These are phyloP conservation scores for Clivina fossor DNA, from an alignment of 2,888 invertebrate species.

Conservation along the genomic window DNA sequence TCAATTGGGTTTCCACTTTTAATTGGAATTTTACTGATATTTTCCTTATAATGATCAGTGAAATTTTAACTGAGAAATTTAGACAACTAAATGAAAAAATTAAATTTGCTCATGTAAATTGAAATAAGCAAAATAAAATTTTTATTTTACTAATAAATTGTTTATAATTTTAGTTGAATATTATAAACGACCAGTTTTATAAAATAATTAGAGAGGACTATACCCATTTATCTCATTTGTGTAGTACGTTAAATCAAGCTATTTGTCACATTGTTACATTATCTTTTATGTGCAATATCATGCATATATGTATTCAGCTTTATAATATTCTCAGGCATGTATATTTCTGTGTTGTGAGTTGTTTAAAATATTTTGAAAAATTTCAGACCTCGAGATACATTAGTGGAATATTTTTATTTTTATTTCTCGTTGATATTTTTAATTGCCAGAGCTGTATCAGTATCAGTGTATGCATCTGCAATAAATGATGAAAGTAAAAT, in stretches of 20 bases:
- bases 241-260: constrained; percentile 39
- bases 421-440: constrained; percentile 64
- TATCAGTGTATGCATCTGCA: constrained; percentile 62
- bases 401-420: constrained; percentile 54
- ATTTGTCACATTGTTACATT: constrained; percentile 40
- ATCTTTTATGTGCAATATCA: constrained; percentile 42
- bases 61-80: constrained; percentile 45
- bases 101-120: constrained; percentile 11
- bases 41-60: constrained; percentile 47
- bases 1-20: constrained; percentile 43
- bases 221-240: constrained; percentile 39
- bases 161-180: constrained; percentile 14
- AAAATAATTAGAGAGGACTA: constrained; percentile 41
- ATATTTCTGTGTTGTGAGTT: constrained; percentile 15
- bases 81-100: constrained; percentile 42
- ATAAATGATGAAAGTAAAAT: constrained; percentile 56
- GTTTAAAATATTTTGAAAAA: not conserved
- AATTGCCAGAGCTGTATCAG: constrained; percentile 60
- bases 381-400: constrained; percentile 26
- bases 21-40: constrained; percentile 48
- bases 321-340: constrained; percentile 41
- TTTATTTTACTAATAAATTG: too few species aligned
- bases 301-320: constrained; percentile 41
- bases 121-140: not conserved
- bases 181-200: constrained; percentile 23